Conservation (phyloP, 2,888 invertebrate genomes). For the Spisula subtruncata region DNA sequence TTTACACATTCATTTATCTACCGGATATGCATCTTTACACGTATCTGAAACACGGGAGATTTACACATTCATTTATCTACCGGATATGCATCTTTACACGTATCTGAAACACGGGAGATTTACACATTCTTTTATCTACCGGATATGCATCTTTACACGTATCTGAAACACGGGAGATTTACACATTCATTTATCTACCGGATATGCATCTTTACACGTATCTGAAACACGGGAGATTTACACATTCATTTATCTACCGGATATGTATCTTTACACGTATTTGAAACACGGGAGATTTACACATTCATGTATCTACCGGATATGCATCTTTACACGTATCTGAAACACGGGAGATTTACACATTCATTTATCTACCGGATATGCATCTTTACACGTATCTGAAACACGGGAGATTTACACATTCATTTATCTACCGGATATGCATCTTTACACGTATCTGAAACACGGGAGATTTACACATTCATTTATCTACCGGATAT, state of each 20-base stretch:
- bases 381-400: slow-evolving; percentile 77
- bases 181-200: slow-evolving; percentile 78
- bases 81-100: slow-evolving; percentile 75
- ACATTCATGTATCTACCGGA: slow-evolving; percentile 76
- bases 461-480: no score
- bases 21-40: slow-evolving; percentile 76
- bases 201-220: slow-evolving; percentile 75
- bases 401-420: no score
- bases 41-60: no score
- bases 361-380: slow-evolving; percentile 76
- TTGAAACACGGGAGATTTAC: no score
- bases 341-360: no score
- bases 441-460: slow-evolving; percentile 76
- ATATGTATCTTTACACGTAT: slow-evolving; percentile 76
- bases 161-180: no score
- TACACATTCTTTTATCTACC: slow-evolving; percentile 67
- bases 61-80: slow-evolving; percentile 79
- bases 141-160: slow-evolving; percentile 76
- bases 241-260: slow-evolving; percentile 77
- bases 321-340: slow-evolving; percentile 77
- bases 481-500: slow-evolving; percentile 76
- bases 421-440: slow-evolving; percentile 77
- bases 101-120: no score
- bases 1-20: slow-evolving; percentile 80
- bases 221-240: no score